A percentile compares a stretch with the other conserved stretches of the same genome.
Evolutionary conservation across 2,797 vertebrate species (phyloP).

Genomic region (Molossus molossus): DNA sequence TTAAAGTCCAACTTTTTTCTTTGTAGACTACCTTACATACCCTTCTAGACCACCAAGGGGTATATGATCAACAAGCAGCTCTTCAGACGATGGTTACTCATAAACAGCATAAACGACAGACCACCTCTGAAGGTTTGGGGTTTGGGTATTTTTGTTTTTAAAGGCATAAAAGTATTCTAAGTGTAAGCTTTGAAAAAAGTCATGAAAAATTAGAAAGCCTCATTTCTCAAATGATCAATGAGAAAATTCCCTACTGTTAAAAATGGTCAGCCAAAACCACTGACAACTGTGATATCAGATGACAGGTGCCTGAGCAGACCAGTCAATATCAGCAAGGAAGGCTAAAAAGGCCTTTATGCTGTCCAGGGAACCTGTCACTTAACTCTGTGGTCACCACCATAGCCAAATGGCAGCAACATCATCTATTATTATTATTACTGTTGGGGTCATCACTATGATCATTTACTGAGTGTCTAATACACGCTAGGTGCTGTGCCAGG

Average conservation of each 20-base stretch:
- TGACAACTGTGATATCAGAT: neutral
- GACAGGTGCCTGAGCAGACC: neutral
- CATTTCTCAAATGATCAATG: conserved; percentile 33
- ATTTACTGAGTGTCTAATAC: neutral
- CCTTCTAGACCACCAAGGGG: neutral
- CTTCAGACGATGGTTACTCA: neutral
- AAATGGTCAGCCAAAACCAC: neutral
- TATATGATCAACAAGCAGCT: neutral
- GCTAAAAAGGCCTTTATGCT: neutral
- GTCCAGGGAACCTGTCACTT: neutral
- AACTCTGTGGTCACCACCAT: neutral
- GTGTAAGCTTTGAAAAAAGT: neutral
- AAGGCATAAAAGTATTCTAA: neutral
- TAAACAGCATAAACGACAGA: conserved; percentile 5
- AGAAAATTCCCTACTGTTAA: conserved; percentile 23
- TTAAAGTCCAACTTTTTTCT: neutral
- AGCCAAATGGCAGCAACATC: neutral
- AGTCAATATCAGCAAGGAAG: neutral
- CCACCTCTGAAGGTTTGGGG: neutral
- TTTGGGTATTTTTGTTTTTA: neutral
- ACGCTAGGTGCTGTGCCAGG: neutral
- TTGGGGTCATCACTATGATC: neutral
- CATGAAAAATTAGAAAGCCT: conserved; percentile 54
- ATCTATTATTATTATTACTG: neutral
- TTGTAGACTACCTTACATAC: neutral